Evolutionary conservation across 2,113 vertebrate genomes (phyloP).

Genomic region (Neotoma lepida): DNA sequence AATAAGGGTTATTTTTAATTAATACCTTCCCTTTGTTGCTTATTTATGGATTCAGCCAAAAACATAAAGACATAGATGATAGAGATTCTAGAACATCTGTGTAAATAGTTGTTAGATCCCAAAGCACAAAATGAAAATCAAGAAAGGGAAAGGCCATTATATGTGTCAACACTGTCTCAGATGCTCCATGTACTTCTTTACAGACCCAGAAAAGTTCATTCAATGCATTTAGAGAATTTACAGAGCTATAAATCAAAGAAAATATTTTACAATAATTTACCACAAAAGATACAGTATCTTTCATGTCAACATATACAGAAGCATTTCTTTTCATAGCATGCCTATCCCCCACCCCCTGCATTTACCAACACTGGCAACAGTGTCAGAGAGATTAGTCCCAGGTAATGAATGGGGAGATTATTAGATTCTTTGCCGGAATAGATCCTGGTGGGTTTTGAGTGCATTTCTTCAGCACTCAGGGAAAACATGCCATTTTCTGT

Average conservation of each 20-base stretch:
- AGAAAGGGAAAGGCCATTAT: not conserved
- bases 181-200: not conserved
- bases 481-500: not conserved
- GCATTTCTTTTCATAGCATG: not conserved
- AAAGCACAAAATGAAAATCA: not conserved
- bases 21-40: not conserved
- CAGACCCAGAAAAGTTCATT: not conserved
- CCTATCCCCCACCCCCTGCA: not conserved
- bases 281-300: not conserved
- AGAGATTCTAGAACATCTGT: not conserved
- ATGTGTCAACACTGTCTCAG: not conserved
- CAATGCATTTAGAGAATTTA: not conserved
- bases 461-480: not conserved
- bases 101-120: not conserved
- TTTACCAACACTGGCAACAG: not conserved
- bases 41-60: not conserved
- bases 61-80: slow-evolving; percentile 1
- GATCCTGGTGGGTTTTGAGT: not conserved
- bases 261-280: slow-evolving; percentile 17
- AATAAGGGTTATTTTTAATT: not conserved
- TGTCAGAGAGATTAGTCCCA: not conserved
- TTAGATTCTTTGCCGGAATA: not conserved
- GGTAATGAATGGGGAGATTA: not conserved
- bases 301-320: not conserved
- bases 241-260: not conserved